Conservation (phyloP, 1,140 invertebrate species). For the Spodoptera frugiperda region DNA sequence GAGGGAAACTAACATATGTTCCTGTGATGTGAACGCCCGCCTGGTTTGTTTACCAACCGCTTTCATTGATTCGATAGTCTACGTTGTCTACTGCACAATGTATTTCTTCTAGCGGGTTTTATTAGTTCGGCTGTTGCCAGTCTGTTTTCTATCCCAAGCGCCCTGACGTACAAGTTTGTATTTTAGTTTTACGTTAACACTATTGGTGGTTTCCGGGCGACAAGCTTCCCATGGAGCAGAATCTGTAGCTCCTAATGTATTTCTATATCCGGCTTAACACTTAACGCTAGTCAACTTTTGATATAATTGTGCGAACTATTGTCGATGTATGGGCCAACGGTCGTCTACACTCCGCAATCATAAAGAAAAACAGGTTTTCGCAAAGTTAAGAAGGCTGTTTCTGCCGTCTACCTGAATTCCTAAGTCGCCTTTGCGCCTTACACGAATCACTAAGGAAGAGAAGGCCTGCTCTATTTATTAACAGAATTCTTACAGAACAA, state of each 20-base stretch:
- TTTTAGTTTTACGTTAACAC: neutral
- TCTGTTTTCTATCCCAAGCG: neutral
- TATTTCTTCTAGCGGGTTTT: neutral
- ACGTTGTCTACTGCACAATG: constrained; percentile 18
- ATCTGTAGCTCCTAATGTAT: neutral
- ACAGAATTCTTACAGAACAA: neutral
- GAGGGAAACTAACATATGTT: constrained; percentile 52
- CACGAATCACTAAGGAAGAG: neutral
- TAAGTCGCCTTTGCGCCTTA: constrained; percentile 13
- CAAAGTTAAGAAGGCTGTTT: constrained; percentile 12
- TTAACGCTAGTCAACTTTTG: neutral
- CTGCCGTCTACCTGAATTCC: constrained; percentile 31
- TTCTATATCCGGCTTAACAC: neutral
- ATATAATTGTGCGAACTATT: constrained; percentile 14
- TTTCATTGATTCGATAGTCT: constrained; percentile 47
- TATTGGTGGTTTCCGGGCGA: neutral
- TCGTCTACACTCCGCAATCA: constrained; percentile 12
- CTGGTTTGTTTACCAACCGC: constrained; percentile 56
- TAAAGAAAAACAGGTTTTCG: constrained; percentile 31
- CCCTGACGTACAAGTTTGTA: constrained; percentile 1
- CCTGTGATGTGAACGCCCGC: constrained; percentile 55
- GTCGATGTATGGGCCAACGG: neutral
- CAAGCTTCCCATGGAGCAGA: neutral
- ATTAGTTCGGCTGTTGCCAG: neutral
- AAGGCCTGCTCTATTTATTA: constrained; percentile 3